A percentile compares a stretch with the other conserved stretches of the same genome.
Conservation (phyloP, 2,113 vertebrate genomes). For the Actinemys pallida region DNA sequence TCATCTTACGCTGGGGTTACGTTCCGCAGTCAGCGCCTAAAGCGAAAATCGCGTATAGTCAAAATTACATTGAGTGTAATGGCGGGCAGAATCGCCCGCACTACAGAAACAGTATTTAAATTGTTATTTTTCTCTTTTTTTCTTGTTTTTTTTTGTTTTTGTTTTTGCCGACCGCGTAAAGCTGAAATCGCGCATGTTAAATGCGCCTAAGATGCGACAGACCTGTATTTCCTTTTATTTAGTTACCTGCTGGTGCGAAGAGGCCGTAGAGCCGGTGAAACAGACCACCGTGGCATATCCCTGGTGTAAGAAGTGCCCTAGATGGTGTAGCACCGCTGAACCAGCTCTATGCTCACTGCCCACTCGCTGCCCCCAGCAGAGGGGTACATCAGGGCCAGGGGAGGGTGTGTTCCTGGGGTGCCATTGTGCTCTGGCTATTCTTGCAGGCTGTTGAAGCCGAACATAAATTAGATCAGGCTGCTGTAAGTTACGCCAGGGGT, state of each 20-base stretch:
- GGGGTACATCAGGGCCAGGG: not conserved
- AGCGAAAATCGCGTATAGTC: too few species aligned
- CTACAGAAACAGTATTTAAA: too few species aligned
- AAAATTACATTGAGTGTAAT: too few species aligned
- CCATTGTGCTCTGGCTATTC: not conserved
- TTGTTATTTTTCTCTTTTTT: too few species aligned
- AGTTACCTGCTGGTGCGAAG: not conserved
- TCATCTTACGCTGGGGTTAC: too few species aligned
- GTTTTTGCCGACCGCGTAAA: too few species aligned
- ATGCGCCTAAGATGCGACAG: too few species aligned
- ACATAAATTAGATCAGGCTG: not conserved
- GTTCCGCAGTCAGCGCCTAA: too few species aligned
- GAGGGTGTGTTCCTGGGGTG: not conserved
- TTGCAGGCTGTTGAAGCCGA: not conserved
- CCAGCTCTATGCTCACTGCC: not conserved
- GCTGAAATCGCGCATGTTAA: too few species aligned
- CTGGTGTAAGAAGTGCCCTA: not conserved
- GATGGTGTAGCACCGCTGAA: not conserved
- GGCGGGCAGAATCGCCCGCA: too few species aligned
- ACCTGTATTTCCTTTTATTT: not conserved
- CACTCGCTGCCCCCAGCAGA: too few species aligned
- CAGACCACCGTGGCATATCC: not conserved
- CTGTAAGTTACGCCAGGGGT: not conserved
- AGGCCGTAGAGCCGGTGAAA: not conserved
- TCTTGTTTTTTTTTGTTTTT: too few species aligned